These are phyloP conservation scores for Diacarnus erythraeanus DNA, from an alignment of 37 sponge, comb jelly and placozoan species.

Conservation along the genomic window DNA sequence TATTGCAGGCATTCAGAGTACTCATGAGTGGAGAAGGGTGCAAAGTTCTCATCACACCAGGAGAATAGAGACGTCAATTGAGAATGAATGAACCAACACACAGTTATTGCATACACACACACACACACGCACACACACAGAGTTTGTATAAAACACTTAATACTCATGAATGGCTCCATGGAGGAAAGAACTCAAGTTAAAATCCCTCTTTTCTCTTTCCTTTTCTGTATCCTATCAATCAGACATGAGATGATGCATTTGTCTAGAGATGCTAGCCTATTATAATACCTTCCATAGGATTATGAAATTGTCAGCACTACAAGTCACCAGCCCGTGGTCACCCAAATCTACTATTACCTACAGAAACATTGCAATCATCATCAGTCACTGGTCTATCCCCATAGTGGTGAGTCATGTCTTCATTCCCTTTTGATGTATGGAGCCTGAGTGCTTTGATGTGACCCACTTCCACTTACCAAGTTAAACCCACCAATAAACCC, in stretches of 20 bases:
- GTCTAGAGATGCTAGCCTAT: too few relatives aligned
- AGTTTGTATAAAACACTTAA: not conserved
- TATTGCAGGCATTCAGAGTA: slow-evolving; percentile 63
- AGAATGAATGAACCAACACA: not conserved
- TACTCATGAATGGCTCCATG: not conserved
- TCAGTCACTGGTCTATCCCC: too few relatives aligned
- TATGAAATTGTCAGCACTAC: slow-evolving; percentile 26
- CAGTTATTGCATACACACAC: not conserved
- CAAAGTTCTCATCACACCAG: slow-evolving; percentile 68
- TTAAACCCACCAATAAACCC: too few relatives aligned
- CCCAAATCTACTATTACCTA: slow-evolving; percentile 33
- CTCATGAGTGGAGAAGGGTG: slow-evolving; percentile 76
- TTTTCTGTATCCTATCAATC: slow-evolving; percentile 7
- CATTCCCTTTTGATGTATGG: too few relatives aligned
- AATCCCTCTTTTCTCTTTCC: slow-evolving; percentile 1
- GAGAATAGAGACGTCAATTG: too few relatives aligned
- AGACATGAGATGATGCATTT: not conserved
- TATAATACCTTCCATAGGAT: slow-evolving; percentile 65
- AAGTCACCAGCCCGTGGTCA: slow-evolving; percentile 47
- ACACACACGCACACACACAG: not conserved
- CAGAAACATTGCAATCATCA: not conserved
- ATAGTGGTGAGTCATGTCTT: too few relatives aligned
- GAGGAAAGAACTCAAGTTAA: not conserved
- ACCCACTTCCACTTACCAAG: too few relatives aligned
- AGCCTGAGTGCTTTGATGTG: too few relatives aligned